Conservation (phyloP, 2,113 vertebrate genomes). For the Seriola aureovittata region DNA sequence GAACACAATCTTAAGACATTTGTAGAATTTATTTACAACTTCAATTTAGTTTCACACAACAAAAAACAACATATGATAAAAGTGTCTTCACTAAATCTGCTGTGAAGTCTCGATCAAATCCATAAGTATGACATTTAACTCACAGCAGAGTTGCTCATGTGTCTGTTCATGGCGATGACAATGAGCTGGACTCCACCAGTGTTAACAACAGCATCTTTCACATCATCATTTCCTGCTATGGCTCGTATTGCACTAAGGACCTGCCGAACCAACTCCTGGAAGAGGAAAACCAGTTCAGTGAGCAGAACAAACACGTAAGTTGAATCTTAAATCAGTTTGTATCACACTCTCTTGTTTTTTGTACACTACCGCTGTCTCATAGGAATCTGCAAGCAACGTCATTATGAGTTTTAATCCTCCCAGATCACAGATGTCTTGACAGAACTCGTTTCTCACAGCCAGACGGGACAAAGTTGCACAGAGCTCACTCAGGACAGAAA, state of each 20-base stretch:
- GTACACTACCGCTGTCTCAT: constrained; percentile 87
- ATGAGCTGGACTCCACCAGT: constrained; percentile 90
- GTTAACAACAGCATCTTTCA: constrained; percentile 91
- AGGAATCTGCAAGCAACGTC: constrained; percentile 88
- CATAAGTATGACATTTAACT: constrained; percentile 44
- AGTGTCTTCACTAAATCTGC: not conserved
- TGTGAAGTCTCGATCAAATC: not conserved
- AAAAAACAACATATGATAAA: not conserved
- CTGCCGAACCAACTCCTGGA: constrained; percentile 93
- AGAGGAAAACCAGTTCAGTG: not conserved
- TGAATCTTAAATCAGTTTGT: not conserved
- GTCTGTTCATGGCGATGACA: constrained; percentile 90
- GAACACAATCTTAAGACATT: not conserved
- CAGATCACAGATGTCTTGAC: constrained; percentile 94
- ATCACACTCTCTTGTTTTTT: not conserved
- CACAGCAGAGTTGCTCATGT: constrained; percentile 86
- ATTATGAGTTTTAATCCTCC: constrained; percentile 92
- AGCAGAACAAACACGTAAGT: not conserved
- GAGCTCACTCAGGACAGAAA: constrained; percentile 89
- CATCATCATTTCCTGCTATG: constrained; percentile 93
- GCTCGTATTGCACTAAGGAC: constrained; percentile 89
- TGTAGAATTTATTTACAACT: not conserved
- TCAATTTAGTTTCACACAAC: not conserved
- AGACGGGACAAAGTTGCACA: constrained; percentile 92
- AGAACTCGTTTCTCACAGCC: constrained; percentile 96